Percentiles rank a stretch among this genome's conserved stretches.
Evolutionary conservation across 2,797 vertebrate species (phyloP).

Genomic region (Sciurus vulgaris): DNA sequence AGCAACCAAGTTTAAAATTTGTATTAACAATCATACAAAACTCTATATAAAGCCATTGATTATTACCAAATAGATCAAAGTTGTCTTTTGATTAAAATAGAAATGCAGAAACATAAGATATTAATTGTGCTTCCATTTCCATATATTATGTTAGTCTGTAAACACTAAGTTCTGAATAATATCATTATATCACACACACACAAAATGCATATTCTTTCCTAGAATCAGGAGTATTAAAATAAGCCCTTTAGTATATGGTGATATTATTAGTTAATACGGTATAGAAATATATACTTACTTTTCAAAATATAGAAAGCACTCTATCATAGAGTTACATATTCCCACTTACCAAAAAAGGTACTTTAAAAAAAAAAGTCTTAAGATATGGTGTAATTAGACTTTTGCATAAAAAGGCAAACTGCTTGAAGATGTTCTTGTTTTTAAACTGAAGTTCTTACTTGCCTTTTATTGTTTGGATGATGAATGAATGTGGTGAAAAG

Average conservation of each 20-base stretch:
- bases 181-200: background rate
- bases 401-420: constrained; percentile 53
- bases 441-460: constrained; percentile 75
- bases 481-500: constrained; percentile 66
- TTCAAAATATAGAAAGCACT: constrained; percentile 14
- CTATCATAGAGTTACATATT: constrained; percentile 33
- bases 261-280: background rate
- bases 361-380: constrained; percentile 11
- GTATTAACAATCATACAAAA: background rate
- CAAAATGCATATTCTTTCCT: background rate
- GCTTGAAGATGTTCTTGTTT: constrained; percentile 72
- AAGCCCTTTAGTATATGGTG: background rate
- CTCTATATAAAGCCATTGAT: background rate
- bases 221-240: background rate
- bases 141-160: background rate
- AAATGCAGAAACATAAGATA: background rate
- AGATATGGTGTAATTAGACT: constrained; percentile 65
- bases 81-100: constrained; percentile 16
- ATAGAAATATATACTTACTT: background rate
- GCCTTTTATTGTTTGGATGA: constrained; percentile 72
- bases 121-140: background rate
- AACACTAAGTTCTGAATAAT: background rate
- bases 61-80: background rate
- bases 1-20: background rate
- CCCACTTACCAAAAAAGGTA: constrained; percentile 10